Percentiles rank a stretch among this genome's conserved stretches.
These are phyloP conservation scores for Pterois miles DNA, from an alignment of 2,797 vertebrate species.

Conservation along the genomic window DNA sequence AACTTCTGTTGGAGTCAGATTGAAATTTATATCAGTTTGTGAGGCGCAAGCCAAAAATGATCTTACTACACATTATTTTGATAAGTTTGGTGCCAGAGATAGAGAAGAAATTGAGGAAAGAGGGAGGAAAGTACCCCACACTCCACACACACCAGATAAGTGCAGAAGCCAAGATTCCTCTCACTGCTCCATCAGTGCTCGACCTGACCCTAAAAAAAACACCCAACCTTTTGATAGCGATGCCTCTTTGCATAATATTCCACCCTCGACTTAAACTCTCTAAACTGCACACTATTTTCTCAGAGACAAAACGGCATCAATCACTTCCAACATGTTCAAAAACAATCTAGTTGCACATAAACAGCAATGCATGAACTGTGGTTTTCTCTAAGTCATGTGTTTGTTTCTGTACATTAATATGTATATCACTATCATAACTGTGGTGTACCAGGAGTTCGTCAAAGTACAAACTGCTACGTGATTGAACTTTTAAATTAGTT, in stretches of 20 bases:
- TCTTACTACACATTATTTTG: conserved; percentile 86
- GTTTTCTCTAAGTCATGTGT: conserved; percentile 1
- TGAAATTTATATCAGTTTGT: conserved; percentile 89
- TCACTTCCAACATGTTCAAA: conserved; percentile 44
- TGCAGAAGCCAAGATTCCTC: conserved; percentile 83
- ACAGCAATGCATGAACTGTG: conserved; percentile 23
- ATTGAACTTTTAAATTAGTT: conserved; percentile 69
- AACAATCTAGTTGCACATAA: conserved; percentile 52
- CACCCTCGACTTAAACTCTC: conserved; percentile 43
- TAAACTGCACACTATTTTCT: conserved; percentile 61
- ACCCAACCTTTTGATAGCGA: conserved; percentile 56
- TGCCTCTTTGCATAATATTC: conserved; percentile 76
- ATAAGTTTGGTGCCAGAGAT: conserved; percentile 88
- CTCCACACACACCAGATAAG: conserved; percentile 83
- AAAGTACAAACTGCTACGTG: conserved; percentile 55
- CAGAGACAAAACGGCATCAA: conserved; percentile 61
- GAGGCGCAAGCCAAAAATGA: conserved; percentile 82
- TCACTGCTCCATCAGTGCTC: conserved; percentile 74
- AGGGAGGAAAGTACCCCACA: conserved; percentile 80
- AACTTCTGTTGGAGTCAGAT: conserved; percentile 85
- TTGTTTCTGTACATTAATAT: conserved; percentile 31
- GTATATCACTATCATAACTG: conserved; percentile 29
- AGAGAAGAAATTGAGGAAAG: conserved; percentile 82
- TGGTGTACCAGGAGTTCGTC: conserved; percentile 48
- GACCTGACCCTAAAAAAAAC: conserved; percentile 70